phyloP scores from a whole-genome alignment of 2,113 vertebrate genomes.

The Clarias batrachus region DNA sequence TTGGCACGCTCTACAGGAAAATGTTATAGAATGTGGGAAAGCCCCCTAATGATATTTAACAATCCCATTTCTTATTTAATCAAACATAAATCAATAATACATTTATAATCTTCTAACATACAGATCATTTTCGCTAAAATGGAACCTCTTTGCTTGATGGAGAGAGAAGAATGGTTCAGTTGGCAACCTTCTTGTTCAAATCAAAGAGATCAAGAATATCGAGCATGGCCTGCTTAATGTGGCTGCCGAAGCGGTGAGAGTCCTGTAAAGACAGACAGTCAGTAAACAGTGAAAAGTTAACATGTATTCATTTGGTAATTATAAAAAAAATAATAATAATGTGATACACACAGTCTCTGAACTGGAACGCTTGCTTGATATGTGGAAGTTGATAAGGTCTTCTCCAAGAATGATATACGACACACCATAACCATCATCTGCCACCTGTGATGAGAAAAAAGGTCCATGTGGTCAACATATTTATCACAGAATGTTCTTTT shows the following conservation, averaged over 20 bases:
- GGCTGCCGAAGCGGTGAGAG: slow-evolving; percentile 86
- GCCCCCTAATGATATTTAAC: slow-evolving; percentile 4
- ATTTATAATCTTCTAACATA: slow-evolving; percentile 45
- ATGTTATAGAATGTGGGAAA: too few species aligned
- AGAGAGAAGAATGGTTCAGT: slow-evolving; percentile 66
- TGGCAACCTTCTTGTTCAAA: slow-evolving; percentile 69
- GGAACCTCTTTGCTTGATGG: slow-evolving; percentile 20
- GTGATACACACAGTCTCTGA: slow-evolving; percentile 82
- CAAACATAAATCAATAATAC: slow-evolving; percentile 53
- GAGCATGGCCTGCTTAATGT: slow-evolving; percentile 82
- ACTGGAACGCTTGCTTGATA: slow-evolving; percentile 94
- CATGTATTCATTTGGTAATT: not conserved
- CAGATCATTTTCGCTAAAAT: slow-evolving; percentile 40
- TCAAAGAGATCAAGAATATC: slow-evolving; percentile 83
- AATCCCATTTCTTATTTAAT: slow-evolving; percentile 50
- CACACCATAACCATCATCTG: slow-evolving; percentile 96
- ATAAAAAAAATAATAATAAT: not conserved
- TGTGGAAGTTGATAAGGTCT: slow-evolving; percentile 88
- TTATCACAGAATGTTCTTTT: not conserved
- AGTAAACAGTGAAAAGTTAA: not conserved
- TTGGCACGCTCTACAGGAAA: too few species aligned
- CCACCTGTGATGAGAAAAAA: slow-evolving; percentile 75
- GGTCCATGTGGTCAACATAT: not conserved
- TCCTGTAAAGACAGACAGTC: slow-evolving; percentile 69
- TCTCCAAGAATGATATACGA: slow-evolving; percentile 92